Percentiles rank a stretch among this genome's conserved stretches.
Evolutionary conservation across 2,888 invertebrate genomes (phyloP).

Genomic region (Fissipunctia ypsillon): DNA sequence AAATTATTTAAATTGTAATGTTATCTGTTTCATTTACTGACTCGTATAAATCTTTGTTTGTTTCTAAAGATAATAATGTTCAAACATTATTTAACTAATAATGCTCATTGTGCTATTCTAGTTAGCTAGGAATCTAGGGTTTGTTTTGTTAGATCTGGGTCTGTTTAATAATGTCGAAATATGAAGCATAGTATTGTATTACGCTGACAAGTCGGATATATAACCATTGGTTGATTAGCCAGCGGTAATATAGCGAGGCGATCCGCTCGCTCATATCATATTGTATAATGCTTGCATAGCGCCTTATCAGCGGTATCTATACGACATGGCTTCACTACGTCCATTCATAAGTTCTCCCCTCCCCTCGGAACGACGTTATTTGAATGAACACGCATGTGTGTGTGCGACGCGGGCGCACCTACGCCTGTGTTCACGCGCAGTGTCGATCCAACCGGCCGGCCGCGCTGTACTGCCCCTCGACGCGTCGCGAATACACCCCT

Average conservation of each 20-base stretch:
- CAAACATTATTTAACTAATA: not conserved
- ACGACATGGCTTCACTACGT: constrained; percentile 86
- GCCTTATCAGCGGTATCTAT: constrained; percentile 88
- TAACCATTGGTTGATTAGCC: constrained; percentile 67
- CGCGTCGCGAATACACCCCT: constrained; percentile 72
- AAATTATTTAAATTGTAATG: constrained; percentile 35
- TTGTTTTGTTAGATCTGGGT: constrained; percentile 63
- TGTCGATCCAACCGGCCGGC: constrained; percentile 81
- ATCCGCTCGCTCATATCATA: constrained; percentile 74
- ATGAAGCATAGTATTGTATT: constrained; percentile 64
- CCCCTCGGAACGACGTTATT: constrained; percentile 71
- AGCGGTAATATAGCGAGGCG: constrained; percentile 65
- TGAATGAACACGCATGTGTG: constrained; percentile 85
- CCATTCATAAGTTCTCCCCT: constrained; percentile 89
- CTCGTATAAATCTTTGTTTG: constrained; percentile 14
- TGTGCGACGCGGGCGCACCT: constrained; percentile 84
- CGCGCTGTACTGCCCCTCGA: constrained; percentile 68
- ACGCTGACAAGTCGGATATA: constrained; percentile 68
- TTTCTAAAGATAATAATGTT: constrained; percentile 6
- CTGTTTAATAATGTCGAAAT: constrained; percentile 71
- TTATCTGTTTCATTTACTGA: constrained; percentile 55
- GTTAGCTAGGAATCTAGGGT: constrained; percentile 65
- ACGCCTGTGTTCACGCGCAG: constrained; percentile 75
- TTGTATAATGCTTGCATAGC: constrained; percentile 82
- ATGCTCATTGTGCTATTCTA: constrained; percentile 28